A percentile compares a stretch with the other conserved stretches of the same genome.
phyloP scores from a whole-genome alignment of 1,140 invertebrate genomes.

The Drosophila funebris region DNA sequence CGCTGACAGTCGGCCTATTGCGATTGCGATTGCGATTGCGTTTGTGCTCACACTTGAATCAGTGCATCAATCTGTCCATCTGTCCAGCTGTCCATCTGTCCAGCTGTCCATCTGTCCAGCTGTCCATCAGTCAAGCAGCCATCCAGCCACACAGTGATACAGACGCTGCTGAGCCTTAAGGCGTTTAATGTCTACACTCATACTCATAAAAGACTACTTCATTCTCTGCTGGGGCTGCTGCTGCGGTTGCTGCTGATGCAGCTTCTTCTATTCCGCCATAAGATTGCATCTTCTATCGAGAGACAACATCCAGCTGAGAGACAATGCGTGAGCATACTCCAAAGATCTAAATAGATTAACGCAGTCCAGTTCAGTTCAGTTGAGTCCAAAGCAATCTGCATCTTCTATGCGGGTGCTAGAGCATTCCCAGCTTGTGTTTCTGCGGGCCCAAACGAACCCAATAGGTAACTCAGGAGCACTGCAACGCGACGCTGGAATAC shows the following conservation, averaged over 20 bases:
- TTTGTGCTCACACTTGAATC: constrained; percentile 49
- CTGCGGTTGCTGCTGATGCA: neutral
- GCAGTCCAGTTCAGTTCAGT: constrained; percentile 15
- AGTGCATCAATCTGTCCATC: constrained; percentile 45
- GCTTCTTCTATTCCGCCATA: constrained; percentile 5
- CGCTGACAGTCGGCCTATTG: constrained; percentile 43
- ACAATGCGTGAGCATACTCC: constrained; percentile 19
- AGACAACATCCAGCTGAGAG: constrained; percentile 6
- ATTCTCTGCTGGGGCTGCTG: neutral
- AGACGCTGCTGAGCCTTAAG: neutral
- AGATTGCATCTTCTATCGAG: constrained; percentile 30
- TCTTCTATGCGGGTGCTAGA: constrained; percentile 29
- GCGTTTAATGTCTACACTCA: constrained; percentile 41
- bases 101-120: constrained; percentile 31
- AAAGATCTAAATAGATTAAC: constrained; percentile 32
- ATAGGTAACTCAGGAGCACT: neutral
- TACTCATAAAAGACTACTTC: constrained; percentile 32
- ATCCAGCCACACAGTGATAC: neutral
- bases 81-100: constrained; percentile 10
- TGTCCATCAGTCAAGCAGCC: constrained; percentile 1
- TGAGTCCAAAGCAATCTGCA: neutral
- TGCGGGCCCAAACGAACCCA: neutral
- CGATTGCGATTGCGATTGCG: constrained; percentile 3
- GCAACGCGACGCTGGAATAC: neutral
- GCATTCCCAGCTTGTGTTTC: neutral